Evolutionary conservation across 2,113 vertebrate species (phyloP).

Genomic region (Jaculus jaculus): DNA sequence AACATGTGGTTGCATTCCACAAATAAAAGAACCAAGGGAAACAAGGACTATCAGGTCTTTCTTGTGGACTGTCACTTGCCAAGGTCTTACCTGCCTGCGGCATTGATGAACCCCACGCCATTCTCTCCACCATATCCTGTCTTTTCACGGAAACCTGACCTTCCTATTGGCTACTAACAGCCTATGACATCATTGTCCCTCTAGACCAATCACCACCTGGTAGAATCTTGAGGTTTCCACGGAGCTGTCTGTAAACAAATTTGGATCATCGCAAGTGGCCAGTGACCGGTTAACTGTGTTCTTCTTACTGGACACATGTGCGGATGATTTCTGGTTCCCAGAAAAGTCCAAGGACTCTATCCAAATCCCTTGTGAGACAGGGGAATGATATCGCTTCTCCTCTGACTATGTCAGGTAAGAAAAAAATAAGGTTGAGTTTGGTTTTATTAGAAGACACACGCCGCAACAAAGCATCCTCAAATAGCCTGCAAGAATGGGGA

Average conservation of each 20-base stretch:
- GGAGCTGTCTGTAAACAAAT: neutral
- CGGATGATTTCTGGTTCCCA: neutral
- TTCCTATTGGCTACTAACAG: neutral
- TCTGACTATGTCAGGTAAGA: neutral
- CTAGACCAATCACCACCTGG: neutral
- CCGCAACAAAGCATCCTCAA: neutral
- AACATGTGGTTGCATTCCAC: too few species aligned
- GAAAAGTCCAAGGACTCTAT: neutral
- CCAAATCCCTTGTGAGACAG: neutral
- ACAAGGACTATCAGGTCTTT: too few species aligned
- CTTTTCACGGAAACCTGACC: neutral
- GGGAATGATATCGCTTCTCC: neutral
- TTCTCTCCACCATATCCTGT: neutral
- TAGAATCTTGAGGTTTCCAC: neutral
- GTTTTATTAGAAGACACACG: too few species aligned
- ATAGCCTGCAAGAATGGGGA: neutral
- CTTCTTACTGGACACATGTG: neutral
- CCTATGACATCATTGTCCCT: neutral
- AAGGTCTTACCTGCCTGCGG: too few species aligned
- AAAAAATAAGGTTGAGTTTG: too few species aligned
- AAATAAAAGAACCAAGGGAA: too few species aligned
- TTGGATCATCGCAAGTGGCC: too few species aligned
- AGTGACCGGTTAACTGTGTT: neutral
- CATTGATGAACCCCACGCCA: too few species aligned
- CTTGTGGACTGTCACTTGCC: too few species aligned